These are phyloP conservation scores for Trachelipus rathkii DNA, from an alignment of 1,140 invertebrate genomes.

Conservation along the genomic window DNA sequence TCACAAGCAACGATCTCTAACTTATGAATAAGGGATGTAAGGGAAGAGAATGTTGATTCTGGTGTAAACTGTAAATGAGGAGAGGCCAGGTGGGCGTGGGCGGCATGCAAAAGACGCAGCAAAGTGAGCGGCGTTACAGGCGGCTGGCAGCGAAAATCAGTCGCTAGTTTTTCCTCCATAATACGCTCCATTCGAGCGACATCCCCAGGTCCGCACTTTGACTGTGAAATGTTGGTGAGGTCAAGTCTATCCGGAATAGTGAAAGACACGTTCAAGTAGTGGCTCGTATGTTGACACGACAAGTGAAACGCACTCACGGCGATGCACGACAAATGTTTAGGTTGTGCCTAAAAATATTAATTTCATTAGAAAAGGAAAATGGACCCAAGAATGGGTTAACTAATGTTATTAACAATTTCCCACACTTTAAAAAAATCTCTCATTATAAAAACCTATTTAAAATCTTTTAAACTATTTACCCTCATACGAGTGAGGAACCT, in stretches of 20 bases:
- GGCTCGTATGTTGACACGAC: conserved; percentile 54
- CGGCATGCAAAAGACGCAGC: conserved; percentile 60
- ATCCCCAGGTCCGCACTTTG: conserved; percentile 69
- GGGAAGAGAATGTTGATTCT: conserved; percentile 54
- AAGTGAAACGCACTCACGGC: conserved; percentile 66
- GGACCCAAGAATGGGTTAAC: too few species aligned
- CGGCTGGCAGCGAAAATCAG: conserved; percentile 54
- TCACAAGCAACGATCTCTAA: conserved; percentile 69
- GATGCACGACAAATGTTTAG: conserved; percentile 67
- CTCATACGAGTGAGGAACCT: conserved; percentile 69
- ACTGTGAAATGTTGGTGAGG: conserved; percentile 61
- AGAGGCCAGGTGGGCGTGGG: conserved; percentile 56
- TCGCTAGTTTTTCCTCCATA: conserved; percentile 64
- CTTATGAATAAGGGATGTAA: conserved; percentile 56
- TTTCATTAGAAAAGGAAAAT: too few species aligned
- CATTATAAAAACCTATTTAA: too few species aligned
- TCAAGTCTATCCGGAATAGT: conserved; percentile 51
- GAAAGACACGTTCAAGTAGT: conserved; percentile 47
- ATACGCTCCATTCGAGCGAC: conserved; percentile 68
- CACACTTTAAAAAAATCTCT: too few species aligned
- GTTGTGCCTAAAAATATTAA: conserved; percentile 55
- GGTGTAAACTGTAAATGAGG: conserved; percentile 49
- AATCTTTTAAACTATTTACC: too few species aligned
- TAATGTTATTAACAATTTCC: too few species aligned
- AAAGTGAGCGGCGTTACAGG: conserved; percentile 63